phyloP scores from a whole-genome alignment of 2,888 invertebrate species.

The Amphipyra tragopoginis region DNA sequence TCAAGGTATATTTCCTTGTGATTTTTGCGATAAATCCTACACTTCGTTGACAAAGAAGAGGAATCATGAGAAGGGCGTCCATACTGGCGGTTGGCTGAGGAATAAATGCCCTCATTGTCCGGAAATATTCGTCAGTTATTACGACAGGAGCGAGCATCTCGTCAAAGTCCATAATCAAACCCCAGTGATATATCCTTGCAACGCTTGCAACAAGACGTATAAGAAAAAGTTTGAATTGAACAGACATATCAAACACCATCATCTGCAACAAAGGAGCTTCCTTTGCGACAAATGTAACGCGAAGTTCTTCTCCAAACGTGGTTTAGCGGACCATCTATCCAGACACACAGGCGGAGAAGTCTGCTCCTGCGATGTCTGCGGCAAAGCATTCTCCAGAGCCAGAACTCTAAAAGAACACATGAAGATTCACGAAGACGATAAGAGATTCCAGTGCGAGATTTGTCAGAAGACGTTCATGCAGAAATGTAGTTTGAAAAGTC shows the following conservation, averaged over 20 bases:
- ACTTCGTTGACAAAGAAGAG: slow-evolving; percentile 85
- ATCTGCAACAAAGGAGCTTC: slow-evolving; percentile 81
- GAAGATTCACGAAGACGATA: slow-evolving; percentile 79
- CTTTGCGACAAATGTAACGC: slow-evolving; percentile 84
- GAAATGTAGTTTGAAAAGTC: slow-evolving; percentile 83
- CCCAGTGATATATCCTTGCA: slow-evolving; percentile 80
- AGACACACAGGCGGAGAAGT: slow-evolving; percentile 77
- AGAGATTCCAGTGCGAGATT: slow-evolving; percentile 80
- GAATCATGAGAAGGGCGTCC: slow-evolving; percentile 85
- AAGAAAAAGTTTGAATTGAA: slow-evolving; percentile 85
- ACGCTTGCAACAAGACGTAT: slow-evolving; percentile 84
- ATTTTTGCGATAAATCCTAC: slow-evolving; percentile 87
- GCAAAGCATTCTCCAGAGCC: slow-evolving; percentile 74
- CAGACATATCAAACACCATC: slow-evolving; percentile 84
- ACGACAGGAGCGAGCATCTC: slow-evolving; percentile 83
- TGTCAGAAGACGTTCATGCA: slow-evolving; percentile 84
- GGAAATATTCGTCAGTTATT: slow-evolving; percentile 83
- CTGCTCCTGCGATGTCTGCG: slow-evolving; percentile 79
- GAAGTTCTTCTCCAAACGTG: slow-evolving; percentile 84
- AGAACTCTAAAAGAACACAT: slow-evolving; percentile 82
- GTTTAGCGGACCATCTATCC: slow-evolving; percentile 78
- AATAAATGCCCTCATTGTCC: slow-evolving; percentile 87
- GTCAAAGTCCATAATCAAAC: slow-evolving; percentile 80
- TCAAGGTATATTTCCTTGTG: slow-evolving; percentile 88
- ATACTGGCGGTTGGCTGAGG: slow-evolving; percentile 83